Evolutionary conservation across 2,113 vertebrate species (phyloP), one percentile per base, ranked within the genome.

Genomic region (Prionailurus viverrinus): DNA sequence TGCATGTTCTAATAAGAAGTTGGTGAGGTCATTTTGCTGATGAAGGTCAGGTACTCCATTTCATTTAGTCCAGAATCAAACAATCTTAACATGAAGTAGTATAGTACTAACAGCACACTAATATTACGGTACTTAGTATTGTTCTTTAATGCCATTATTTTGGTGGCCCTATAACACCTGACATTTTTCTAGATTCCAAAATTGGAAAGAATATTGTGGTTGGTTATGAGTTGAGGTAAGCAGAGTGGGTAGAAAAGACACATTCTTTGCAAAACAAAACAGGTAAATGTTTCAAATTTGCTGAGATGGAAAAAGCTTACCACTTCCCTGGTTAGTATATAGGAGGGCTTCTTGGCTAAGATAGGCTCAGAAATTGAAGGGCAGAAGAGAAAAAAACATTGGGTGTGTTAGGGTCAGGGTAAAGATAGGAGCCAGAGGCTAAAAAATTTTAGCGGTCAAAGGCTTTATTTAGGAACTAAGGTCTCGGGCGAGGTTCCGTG

Each of bases 161-260:
- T 88, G 80, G 45, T 80, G 65, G 88, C 8, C 29, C 53, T 65
- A 41, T 51, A 66, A 36, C 21, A 87, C 33, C 41, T 33, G 12
- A 21, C 18, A 48, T 69, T 79, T 84, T 92, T 69, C 45, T 95
- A 31, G 19, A 79, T 80, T 92, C 61, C n/a, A 85, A 45, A 90
- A 91, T 91, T 80, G 94, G 33, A 36, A 69, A 92, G 55, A 96
- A 61, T 86, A 31, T 61, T 76, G 8, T 87, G 39, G 36, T 36
- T 94, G 74, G 29, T 68, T 91, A 53, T 76, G n/a, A 92, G 15
- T 51, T 91, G 21, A 33, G 11, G 4, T 84, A 85, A 97, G 68
- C 11, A 19, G 45, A 88, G 36, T 94, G n/a, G 55, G 2, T 68
- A 92, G 61, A 9, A 90, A 95, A 71, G 58, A 74, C 80, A 68